Percentiles rank a stretch among this genome's conserved stretches.
Evolutionary conservation across 2,797 vertebrate species (phyloP).

Genomic region (Ptychadena robeensis): DNA sequence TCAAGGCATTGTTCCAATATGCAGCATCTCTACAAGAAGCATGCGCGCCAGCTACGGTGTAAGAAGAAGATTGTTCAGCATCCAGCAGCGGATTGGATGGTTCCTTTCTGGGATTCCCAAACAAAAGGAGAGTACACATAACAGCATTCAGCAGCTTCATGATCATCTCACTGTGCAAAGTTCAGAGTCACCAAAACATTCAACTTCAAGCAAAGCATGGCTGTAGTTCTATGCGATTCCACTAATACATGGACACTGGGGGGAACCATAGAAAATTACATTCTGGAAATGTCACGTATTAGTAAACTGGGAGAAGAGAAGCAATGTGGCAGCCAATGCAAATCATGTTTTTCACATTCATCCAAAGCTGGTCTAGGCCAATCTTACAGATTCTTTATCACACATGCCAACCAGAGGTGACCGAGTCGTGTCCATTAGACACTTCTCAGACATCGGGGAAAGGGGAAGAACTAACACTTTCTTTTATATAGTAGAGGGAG

Average conservation of each 20-base stretch:
- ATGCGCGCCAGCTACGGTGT: background rate
- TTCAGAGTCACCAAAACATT: constrained; percentile 3
- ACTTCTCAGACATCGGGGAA: too few species aligned
- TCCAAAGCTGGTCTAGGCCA: background rate
- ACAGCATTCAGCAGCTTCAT: background rate
- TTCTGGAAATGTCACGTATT: background rate
- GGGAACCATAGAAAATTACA: background rate
- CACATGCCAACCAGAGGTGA: background rate
- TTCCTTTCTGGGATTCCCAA: too few species aligned
- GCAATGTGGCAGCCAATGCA: too few species aligned
- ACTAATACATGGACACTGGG: background rate
- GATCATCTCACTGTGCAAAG: constrained; percentile 1
- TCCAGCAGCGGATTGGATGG: background rate
- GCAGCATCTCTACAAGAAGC: background rate
- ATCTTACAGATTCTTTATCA: background rate
- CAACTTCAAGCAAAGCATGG: background rate
- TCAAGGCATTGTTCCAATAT: constrained; percentile 2
- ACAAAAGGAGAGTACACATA: background rate
- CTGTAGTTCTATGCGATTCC: background rate
- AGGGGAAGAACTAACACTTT: too few species aligned
- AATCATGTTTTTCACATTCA: background rate
- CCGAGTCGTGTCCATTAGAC: background rate
- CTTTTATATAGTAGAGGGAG: too few species aligned
- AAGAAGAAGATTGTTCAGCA: background rate
- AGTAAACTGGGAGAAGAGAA: background rate